A percentile compares a stretch with the other conserved stretches of the same genome.
Conservation (phyloP, 2,113 vertebrate species). For the Puntigrus tetrazona region DNA sequence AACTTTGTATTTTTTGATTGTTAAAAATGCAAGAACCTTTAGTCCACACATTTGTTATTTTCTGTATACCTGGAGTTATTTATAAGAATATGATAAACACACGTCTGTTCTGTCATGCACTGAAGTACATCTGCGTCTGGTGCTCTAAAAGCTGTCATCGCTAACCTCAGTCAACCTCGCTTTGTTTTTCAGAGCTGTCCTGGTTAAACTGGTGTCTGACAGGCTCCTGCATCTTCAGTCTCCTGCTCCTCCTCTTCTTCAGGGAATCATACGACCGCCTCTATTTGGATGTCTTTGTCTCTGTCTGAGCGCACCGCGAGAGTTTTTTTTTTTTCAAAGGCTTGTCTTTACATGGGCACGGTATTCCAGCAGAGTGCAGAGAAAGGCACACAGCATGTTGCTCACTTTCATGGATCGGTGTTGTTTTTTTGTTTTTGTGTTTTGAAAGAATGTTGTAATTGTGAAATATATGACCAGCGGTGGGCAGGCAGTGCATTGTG, state of each 20-base stretch:
- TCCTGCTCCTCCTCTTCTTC: slow-evolving; percentile 93
- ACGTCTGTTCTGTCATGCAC: not conserved
- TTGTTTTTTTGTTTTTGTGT: not conserved
- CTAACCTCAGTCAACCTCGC: not conserved
- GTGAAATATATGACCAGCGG: slow-evolving; percentile 43
- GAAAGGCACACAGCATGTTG: slow-evolving; percentile 24
- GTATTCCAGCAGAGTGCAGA: slow-evolving; percentile 59
- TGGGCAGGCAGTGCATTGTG: slow-evolving; percentile 42
- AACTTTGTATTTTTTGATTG: too few relatives aligned
- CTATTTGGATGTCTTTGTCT: slow-evolving; percentile 97
- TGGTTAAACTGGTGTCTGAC: slow-evolving; percentile 99
- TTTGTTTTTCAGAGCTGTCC: slow-evolving; percentile 82
- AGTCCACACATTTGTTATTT: too few relatives aligned
- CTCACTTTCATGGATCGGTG: slow-evolving; percentile 44
- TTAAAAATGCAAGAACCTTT: too few relatives aligned
- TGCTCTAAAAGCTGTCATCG: not conserved
- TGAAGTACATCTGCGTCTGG: not conserved
- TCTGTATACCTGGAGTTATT: not conserved
- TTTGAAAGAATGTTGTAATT: slow-evolving; percentile 42
- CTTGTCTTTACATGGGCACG: not conserved
- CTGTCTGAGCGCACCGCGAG: slow-evolving; percentile 73
- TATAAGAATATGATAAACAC: not conserved
- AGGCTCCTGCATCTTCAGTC: slow-evolving; percentile 92
- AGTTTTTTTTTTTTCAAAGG: not conserved
- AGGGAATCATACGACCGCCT: slow-evolving; percentile 97